phyloP scores from a whole-genome alignment of 2,797 vertebrate species.

The Clarias pachynema region DNA sequence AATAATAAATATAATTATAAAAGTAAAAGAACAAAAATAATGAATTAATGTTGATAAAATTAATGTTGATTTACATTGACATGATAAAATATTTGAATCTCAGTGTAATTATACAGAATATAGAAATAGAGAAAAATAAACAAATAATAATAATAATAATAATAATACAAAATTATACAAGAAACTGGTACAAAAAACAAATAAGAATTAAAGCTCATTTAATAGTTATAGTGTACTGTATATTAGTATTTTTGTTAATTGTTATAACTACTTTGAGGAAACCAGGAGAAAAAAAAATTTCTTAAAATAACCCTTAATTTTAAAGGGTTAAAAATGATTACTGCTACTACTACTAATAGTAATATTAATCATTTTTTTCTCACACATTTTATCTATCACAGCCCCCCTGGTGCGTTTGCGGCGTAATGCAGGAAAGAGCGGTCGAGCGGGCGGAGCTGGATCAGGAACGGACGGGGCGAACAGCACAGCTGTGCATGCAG shows the following conservation, averaged over 20 bases:
- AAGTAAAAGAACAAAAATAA: neutral
- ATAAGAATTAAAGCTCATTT: neutral
- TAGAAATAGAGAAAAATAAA: neutral
- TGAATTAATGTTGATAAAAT: neutral
- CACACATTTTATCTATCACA: neutral
- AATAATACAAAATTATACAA: neutral
- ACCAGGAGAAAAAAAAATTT: neutral
- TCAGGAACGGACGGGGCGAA: slow-evolving; percentile 67
- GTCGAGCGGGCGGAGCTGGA: neutral
- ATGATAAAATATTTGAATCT: neutral
- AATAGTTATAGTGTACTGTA: neutral
- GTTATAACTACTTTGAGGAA: neutral
- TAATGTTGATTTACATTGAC: neutral
- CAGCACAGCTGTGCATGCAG: slow-evolving; percentile 71
- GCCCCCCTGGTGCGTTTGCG: slow-evolving; percentile 57
- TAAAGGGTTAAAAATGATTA: neutral
- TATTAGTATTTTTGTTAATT: too few species aligned
- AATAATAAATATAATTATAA: neutral
- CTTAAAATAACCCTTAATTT: neutral
- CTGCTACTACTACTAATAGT: neutral
- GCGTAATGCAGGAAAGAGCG: slow-evolving; percentile 68
- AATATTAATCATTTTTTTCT: neutral
- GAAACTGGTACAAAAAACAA: neutral
- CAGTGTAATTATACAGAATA: neutral
- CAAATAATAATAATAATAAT: neutral